Base-by-base conservation (phyloP, 2,797 vertebrate genomes). In the Rhabdophis nuchalis region DNA sequence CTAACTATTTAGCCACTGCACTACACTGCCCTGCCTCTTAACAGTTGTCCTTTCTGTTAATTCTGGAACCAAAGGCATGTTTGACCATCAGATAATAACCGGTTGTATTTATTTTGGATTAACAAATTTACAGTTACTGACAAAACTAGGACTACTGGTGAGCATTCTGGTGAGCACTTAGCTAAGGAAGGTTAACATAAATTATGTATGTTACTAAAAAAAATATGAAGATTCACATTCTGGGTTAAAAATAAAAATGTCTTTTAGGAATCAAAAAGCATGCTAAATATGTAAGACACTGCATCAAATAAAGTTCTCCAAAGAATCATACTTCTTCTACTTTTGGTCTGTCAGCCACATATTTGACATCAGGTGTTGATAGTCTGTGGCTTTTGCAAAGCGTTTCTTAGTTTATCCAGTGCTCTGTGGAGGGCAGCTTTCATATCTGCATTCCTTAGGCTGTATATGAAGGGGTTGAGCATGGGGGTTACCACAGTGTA, bases 401-500 rank as follows among this genome's bases (percentile, higher is more conserved):
- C 20, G 0, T 53, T 27, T 29, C 86, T 50, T 14, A 58, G 18
- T 56, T 88, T 88, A 52, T n/a, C 86, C 20, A 88, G 11, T 11
- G 27, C 53, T 88, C 86, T 77, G 53, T 4, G 64, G 16, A 88
- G 12, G 12, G 86, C 91, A 57, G 86, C 53, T 88, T 91, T 91
- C 64, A 91, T 91, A 53, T 91, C 86, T 25, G 41, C 12, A 14
- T 91, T 91, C 64, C 91, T 88, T 27, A 93, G 90, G 61, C 87
- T 95, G 36, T 95, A 96, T 52, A 95, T 96, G 29, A 96, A 95
- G 11, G 95, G 93, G 16, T 96, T 96, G 89, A 96, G 89, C 92
- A 94, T 90, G 29, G 94, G 92, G 1, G 91, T 96, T 58, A 95
- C 82, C 36, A 93, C 82, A 27, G 93, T 94, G 88, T 96, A 95